Evolutionary conservation across 2,797 vertebrate species (phyloP).

Genomic region (Enteromius radiatus): DNA sequence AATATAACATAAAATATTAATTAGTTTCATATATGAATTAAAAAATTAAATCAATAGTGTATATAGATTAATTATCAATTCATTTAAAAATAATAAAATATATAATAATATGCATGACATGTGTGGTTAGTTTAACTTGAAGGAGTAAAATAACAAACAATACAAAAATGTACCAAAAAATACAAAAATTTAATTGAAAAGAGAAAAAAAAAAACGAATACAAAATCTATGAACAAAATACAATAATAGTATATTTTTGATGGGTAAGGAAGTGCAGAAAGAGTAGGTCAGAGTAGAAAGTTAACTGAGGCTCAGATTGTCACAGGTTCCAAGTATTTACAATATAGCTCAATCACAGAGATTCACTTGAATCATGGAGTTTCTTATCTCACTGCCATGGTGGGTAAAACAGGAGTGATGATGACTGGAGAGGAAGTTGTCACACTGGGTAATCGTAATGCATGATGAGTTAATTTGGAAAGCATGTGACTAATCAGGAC

Average conservation of each 20-base stretch:
- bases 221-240: neutral
- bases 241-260: neutral
- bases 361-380: neutral
- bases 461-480: conserved; percentile 24
- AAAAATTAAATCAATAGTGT: neutral
- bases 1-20: no score
- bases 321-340: neutral
- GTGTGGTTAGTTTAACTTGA: neutral
- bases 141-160: neutral
- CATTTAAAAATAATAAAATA: neutral
- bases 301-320: neutral
- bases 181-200: neutral
- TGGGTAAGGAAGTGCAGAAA: neutral
- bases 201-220: neutral
- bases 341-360: neutral
- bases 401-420: conserved; percentile 1
- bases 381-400: neutral
- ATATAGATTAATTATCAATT: neutral
- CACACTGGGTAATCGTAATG: conserved; percentile 7
- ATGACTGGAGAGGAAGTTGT: neutral
- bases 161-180: neutral
- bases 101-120: neutral
- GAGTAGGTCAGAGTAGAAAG: neutral
- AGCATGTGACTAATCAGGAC: conserved; percentile 23
- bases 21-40: neutral